These are phyloP conservation scores for Reticulitermes speratus DNA, from an alignment of 1,140 invertebrate species.

Conservation along the genomic window DNA sequence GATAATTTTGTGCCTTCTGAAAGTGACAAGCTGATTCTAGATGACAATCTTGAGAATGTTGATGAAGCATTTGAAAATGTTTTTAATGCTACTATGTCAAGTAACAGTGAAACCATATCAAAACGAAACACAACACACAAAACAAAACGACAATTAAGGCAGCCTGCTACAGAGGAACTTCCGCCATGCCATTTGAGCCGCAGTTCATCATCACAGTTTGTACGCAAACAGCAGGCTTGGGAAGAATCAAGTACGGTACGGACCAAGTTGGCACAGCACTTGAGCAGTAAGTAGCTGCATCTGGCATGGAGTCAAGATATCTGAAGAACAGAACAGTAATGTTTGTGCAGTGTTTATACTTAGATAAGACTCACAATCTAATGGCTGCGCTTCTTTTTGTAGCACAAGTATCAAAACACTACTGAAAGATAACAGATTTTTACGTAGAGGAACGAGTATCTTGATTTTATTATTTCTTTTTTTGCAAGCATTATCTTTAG, in stretches of 20 bases:
- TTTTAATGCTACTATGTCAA: constrained; percentile 39
- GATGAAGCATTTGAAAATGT: constrained; percentile 48
- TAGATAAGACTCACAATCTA: background rate
- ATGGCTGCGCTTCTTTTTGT: background rate
- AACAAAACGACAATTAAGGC: background rate
- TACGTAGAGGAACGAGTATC: background rate
- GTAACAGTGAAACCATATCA: background rate
- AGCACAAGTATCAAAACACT: background rate
- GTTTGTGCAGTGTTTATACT: constrained; percentile 11
- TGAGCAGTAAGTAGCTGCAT: constrained; percentile 29
- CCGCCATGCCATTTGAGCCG: background rate
- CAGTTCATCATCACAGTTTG: constrained; percentile 34
- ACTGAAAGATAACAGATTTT: background rate
- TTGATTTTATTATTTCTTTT: constrained; percentile 9
- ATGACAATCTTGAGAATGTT: constrained; percentile 46
- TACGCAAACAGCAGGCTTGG: constrained; percentile 33
- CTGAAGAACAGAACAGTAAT: background rate
- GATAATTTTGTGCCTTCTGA: background rate
- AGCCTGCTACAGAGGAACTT: background rate
- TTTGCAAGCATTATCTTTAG: constrained; percentile 4
- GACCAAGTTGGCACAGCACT: constrained; percentile 22
- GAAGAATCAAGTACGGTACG: constrained; percentile 32
- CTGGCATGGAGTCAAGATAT: background rate
- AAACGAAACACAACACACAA: background rate
- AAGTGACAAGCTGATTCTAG: constrained; percentile 22